Evolutionary conservation across 2,113 vertebrate species (phyloP), one percentile per base, ranked within the genome.

Genomic region (Gallinago paraguaiae): DNA sequence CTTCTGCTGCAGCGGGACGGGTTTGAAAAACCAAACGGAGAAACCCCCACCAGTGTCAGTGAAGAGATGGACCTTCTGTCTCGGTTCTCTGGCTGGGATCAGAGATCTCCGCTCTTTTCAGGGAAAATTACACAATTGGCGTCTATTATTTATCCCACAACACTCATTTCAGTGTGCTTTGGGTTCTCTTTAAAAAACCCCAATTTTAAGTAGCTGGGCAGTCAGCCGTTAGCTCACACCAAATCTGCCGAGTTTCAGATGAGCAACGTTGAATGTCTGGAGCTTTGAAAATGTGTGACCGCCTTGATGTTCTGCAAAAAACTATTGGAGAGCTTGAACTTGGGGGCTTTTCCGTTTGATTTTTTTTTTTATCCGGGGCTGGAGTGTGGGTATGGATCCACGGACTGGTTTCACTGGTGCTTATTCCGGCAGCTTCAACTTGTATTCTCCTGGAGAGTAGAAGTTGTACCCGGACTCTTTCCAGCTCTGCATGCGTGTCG

Each of bases 81-180:
- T 27, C 3, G 0, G 0, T 39, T 74, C 22, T 50, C 37, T 7
- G 20, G 18, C 41, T 54, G 75, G 43, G 45, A 7, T 2, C 0
- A 6, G 8, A 43, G 57, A 16, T 33, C 23, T 63, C 20, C 3
- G 4, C 33, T 48, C 23, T 46, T 17, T 16, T 22, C 35, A 11
- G 27, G 20, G 25, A 7, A 31, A 68, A 20, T 1, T 4, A 24
- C 30, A 0, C 14, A 2, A 22, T 1, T 31, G 35, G 7, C 4
- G 51, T 41, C 61, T 27, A 4, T n/a, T 54, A 18, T 25, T 24
- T 19, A 5, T 30, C 69, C 72, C 68, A 17, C 43, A 54, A 0
- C 7, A 25, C 33, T 19, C 6, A 1, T 8, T 39, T n/a, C 22
- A 17, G 31, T 8, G 3, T 3, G 48, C 10, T 1, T 2, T 0